Conservation (phyloP, 2,797 vertebrate species). For the Lemur catta region DNA sequence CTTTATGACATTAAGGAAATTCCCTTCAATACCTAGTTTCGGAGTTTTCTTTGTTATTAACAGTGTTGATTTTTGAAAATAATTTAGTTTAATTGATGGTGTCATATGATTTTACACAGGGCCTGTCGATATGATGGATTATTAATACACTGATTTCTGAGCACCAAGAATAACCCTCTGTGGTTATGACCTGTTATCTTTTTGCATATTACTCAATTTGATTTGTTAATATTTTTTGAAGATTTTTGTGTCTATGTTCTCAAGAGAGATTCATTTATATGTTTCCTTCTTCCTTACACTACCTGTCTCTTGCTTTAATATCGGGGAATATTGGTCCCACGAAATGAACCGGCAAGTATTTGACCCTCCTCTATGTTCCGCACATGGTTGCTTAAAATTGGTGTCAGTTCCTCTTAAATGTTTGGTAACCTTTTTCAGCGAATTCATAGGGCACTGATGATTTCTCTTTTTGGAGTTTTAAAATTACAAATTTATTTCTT, state of each 20-base stretch:
- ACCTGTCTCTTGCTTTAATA: not conserved
- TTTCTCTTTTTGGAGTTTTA: not conserved
- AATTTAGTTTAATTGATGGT: not conserved
- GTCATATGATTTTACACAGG: not conserved
- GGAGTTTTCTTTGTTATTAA: not conserved
- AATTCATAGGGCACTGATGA: not conserved
- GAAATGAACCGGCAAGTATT: not conserved
- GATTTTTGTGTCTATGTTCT: not conserved
- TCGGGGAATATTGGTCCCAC: not conserved
- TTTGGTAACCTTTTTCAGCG: not conserved
- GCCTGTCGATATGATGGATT: not conserved
- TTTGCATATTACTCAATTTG: not conserved
- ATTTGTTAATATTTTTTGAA: not conserved
- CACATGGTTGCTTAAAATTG: not conserved
- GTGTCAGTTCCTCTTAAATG: not conserved
- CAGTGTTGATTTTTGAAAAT: not conserved
- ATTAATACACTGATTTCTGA: not conserved
- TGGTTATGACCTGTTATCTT: not conserved
- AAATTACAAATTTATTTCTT: not conserved
- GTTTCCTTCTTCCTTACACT: not conserved
- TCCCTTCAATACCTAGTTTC: not conserved
- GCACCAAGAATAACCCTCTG: not conserved
- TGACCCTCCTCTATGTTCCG: not conserved
- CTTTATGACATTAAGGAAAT: not conserved
- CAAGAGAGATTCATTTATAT: not conserved